phyloP scores from a whole-genome alignment of 2,797 vertebrate species.

The Craterocephalus amniculus region DNA sequence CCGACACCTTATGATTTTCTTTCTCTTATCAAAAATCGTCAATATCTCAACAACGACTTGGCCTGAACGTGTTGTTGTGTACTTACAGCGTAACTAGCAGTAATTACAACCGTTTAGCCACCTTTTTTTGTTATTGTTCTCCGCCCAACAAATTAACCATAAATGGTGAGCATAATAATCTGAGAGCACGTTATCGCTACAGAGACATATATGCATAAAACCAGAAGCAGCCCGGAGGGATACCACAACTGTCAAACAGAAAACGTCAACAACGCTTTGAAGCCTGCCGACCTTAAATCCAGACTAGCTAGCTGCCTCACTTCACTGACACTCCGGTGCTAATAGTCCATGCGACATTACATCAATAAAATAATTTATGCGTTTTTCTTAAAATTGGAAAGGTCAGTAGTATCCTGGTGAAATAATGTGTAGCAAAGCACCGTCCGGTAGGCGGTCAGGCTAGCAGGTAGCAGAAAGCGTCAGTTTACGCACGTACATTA shows the following conservation, averaged over 20 bases:
- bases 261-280: constrained; percentile 60
- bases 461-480: constrained; percentile 47
- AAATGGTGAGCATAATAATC: not conserved
- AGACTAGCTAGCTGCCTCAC: constrained; percentile 42
- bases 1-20: not conserved
- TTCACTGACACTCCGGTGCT: not conserved
- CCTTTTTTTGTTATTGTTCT: not conserved
- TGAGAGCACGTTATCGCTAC: not conserved
- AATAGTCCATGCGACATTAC: not conserved
- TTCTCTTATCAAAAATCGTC: not conserved
- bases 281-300: constrained; percentile 40
- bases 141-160: not conserved
- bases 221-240: constrained; percentile 23
- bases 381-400: constrained; percentile 6
- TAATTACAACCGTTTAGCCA: not conserved
- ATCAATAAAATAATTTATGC: not conserved
- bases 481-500: constrained; percentile 46
- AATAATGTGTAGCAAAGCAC: constrained; percentile 13
- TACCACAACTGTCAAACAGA: constrained; percentile 58
- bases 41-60: constrained; percentile 17
- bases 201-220: not conserved
- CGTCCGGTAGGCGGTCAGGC: constrained; percentile 42
- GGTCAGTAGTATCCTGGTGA: constrained; percentile 43
- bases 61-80: constrained; percentile 21
- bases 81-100: not conserved